Base-by-base conservation (phyloP, 2,113 vertebrate genomes). In the Peromyscus polionotus region DNA sequence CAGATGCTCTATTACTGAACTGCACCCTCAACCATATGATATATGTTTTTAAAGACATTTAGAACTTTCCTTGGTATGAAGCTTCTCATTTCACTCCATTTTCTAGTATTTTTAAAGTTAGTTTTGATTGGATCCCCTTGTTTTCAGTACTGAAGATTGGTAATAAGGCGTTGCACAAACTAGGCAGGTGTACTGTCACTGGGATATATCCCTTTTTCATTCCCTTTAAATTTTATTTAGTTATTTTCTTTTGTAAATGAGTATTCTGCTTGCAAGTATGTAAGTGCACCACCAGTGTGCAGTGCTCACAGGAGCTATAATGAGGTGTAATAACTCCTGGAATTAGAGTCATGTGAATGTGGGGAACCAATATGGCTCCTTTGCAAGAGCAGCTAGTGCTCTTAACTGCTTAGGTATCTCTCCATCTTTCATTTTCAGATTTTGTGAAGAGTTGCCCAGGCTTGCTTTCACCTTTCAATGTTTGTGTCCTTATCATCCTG, bases 81-180 rank as follows among this genome's bases (percentile, higher is more conserved):
- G 31, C 9, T n/a, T 90, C 28, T 84, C 73, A 20, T 61, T 86
- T 95, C 68, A 5, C 14, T 90, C 2, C 9, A 14, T n/a, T 89
- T 90, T 54, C 11, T 39, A 81, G 70, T 70, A 84, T 90, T n/a
- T 94, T 94, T 83, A 90, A 8, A 87, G 45, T 92, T 76, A 63
- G 42, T 89, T 85, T 85, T 67, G 4, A 36, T 89, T 94, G 94
- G 24, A 76, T 81, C 88, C 8, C 24, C 5, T n/a, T 59, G 13
- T 81, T 81, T 61, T 39, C 11, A 39, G 54, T 83, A 57, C 79
- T 20, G 36, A 59, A 24, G 33, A 59, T 59, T 59, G 36, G 54
- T 24, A 36, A 26, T 61, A 26, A 13, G 31, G 11, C 36, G 7
- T 61, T 83, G 2, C 36, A 59, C 36, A 33, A 33, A 51, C 42